Conservation (phyloP, 2,888 invertebrate species). For the Nymphalis polychloros region DNA sequence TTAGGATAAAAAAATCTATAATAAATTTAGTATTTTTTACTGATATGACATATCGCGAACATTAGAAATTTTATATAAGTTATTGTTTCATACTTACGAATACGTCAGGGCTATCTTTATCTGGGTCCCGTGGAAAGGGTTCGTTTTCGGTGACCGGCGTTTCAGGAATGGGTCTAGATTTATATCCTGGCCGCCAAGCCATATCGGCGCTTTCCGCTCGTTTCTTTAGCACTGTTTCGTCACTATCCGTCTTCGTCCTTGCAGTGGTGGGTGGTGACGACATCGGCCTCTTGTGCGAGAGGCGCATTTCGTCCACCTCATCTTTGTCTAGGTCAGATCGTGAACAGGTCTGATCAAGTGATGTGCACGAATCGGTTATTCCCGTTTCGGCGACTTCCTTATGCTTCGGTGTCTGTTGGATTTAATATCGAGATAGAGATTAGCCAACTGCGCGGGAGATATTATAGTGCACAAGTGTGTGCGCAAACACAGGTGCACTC, state of each 20-base stretch:
- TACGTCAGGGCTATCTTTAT: constrained; percentile 69
- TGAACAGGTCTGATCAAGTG: constrained; percentile 51
- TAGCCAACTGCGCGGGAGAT: no score
- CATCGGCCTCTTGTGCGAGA: constrained; percentile 45
- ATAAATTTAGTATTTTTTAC: no score
- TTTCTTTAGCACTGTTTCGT: constrained; percentile 51
- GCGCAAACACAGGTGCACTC: no score
- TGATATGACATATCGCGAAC: no score
- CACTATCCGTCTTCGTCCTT: constrained; percentile 47
- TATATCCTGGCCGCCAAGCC: constrained; percentile 53
- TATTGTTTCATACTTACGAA: constrained; percentile 50
- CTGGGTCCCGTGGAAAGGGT: constrained; percentile 64
- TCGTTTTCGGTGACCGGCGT: constrained; percentile 44
- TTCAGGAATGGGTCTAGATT: constrained; percentile 65
- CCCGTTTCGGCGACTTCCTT: constrained; percentile 54
- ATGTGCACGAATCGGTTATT: constrained; percentile 50
- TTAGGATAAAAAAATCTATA: no score
- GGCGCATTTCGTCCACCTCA: constrained; percentile 44
- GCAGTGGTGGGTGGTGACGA: constrained; percentile 48
- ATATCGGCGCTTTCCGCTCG: constrained; percentile 45
- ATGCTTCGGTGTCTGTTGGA: constrained; percentile 58
- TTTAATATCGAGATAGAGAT: no score
- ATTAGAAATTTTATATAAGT: no score
- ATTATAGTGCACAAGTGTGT: no score
- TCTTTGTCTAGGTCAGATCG: constrained; percentile 53